These are phyloP conservation scores for Chionodraco myersi DNA, from an alignment of 2,113 vertebrate genomes.

Conservation along the genomic window DNA sequence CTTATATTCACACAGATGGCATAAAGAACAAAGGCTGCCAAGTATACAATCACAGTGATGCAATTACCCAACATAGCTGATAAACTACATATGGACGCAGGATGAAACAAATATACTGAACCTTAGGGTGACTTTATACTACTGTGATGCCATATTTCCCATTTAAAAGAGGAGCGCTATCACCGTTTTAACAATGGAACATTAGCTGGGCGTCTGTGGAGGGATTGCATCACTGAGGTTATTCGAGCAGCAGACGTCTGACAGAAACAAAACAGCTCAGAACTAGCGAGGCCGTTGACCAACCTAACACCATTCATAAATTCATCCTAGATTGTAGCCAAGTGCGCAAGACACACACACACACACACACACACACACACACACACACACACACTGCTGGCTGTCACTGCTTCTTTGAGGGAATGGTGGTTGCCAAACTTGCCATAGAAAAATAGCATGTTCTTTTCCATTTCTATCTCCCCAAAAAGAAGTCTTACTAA, in stretches of 20 bases:
- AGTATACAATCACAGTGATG: slow-evolving; percentile 61
- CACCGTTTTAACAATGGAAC: slow-evolving; percentile 71
- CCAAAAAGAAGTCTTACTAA: slow-evolving; percentile 24
- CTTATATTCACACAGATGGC: slow-evolving; percentile 67
- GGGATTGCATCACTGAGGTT: slow-evolving; percentile 77
- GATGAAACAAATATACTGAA: slow-evolving; percentile 53
- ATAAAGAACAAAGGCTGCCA: slow-evolving; percentile 64
- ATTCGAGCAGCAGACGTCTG: slow-evolving; percentile 48
- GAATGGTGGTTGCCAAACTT: not conserved
- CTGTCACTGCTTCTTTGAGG: slow-evolving; percentile 28
- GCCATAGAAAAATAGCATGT: slow-evolving; percentile 49
- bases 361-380: too few relatives aligned
- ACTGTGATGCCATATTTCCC: slow-evolving; percentile 71
- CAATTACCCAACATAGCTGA: slow-evolving; percentile 65
- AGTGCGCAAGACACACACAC: slow-evolving; percentile 24
- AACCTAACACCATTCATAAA: slow-evolving; percentile 69
- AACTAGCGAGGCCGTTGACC: slow-evolving; percentile 46
- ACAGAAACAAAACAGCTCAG: slow-evolving; percentile 34
- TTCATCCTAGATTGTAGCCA: slow-evolving; percentile 57
- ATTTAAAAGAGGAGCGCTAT: slow-evolving; percentile 30
- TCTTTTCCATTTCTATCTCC: slow-evolving; percentile 42
- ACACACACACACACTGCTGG: not conserved
- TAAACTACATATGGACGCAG: slow-evolving; percentile 66
- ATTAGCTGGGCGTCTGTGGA: slow-evolving; percentile 69
- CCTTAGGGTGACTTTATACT: slow-evolving; percentile 55